Base-by-base conservation (phyloP, 2,113 vertebrate species). In the Australoheros scitulus region DNA sequence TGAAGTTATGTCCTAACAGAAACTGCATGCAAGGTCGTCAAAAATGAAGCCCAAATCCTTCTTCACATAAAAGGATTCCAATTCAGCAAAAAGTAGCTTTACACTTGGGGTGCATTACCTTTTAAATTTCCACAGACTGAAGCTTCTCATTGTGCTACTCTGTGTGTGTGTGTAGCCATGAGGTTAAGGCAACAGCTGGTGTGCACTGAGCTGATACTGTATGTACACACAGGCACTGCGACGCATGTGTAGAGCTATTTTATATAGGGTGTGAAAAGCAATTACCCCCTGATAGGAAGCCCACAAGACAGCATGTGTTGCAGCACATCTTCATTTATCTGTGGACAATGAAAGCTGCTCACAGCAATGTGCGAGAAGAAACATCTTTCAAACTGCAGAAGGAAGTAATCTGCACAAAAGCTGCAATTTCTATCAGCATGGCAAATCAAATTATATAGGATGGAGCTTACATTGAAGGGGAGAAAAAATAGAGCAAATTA, bases 391-490 rank as follows among this genome's bases (percentile, higher is more conserved):
- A 47, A 22, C 22, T 29, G 60, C 32, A 43, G n/a, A 56, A 43
- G 3, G 47, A 68, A 60, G 70, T 24, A 26, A 60, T 22, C 3
- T 6, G 70, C 84, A 74, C 38, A 65, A 79, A 81, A 63, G 47
- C 32, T 17, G 6, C 77, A 3, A 56, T 64, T 72, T 83, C 76
- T 83, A 82, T 87, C 78, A 76, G 56, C 72, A 13, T 13, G 18
- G 70, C 60, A 84, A 87, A 87, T 91, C 82, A 70, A 87, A 87
- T 92, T 57, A 84, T 80, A 52, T n/a, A 76, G 87, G 64, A 52
- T 11, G 17, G 58, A 38, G 76, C 55, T 58, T 65, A 60, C 38
- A 57, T 59, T 75, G 17, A 64, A 77, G 50, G 26, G 11, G 24
- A 14, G 29, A 26, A 36, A 79, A 92, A 77, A 75, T 74, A 15